A percentile compares a stretch with the other conserved stretches of the same genome.
These are phyloP conservation scores for Alviniconcha marisindica DNA, from an alignment of 1,140 invertebrate genomes.

Conservation along the genomic window DNA sequence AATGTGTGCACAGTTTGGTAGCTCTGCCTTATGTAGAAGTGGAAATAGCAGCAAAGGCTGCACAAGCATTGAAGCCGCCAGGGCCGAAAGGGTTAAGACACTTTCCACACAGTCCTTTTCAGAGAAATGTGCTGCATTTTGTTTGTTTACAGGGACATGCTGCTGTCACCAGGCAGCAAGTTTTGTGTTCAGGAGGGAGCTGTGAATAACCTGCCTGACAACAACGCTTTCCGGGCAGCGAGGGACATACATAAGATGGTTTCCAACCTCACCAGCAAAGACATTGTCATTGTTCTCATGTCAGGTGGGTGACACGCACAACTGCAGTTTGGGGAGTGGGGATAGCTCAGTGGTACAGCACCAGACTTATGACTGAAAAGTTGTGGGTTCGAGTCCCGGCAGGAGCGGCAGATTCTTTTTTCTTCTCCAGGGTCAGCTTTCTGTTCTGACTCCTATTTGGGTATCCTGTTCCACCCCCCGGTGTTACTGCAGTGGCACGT, in stretches of 20 bases:
- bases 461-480: not conserved
- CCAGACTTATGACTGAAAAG: no score
- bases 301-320: slow-evolving; percentile 76
- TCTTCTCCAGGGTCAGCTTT: not conserved
- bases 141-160: slow-evolving; percentile 51
- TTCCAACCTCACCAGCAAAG: slow-evolving; percentile 77
- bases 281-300: slow-evolving; percentile 86
- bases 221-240: slow-evolving; percentile 83
- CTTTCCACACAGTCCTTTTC: no score
- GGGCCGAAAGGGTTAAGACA: no score
- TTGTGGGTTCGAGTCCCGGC: no score
- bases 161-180: slow-evolving; percentile 59
- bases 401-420: not conserved
- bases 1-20: no score
- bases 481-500: no score
- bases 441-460: not conserved
- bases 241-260: slow-evolving; percentile 84
- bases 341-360: no score
- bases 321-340: not conserved
- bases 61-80: no score
- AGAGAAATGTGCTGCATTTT: no score
- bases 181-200: slow-evolving; percentile 82
- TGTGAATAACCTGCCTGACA: slow-evolving; percentile 87
- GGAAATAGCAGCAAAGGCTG: no score
- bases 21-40: no score